These are phyloP conservation scores for Pseudomyrmex flavicornis DNA, from an alignment of 1,140 invertebrate species.

Conservation along the genomic window DNA sequence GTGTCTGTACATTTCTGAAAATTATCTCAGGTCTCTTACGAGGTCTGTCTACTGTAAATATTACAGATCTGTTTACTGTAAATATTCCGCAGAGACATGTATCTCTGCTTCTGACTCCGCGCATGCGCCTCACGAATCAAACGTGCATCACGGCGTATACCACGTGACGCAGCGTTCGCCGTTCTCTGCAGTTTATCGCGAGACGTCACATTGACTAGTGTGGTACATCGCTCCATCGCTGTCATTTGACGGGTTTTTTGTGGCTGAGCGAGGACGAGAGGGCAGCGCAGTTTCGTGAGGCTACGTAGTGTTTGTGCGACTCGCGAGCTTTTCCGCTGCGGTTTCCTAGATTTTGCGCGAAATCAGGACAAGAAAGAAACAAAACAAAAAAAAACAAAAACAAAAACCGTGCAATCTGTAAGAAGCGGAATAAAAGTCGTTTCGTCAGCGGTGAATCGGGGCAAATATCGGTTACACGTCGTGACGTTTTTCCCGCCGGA, in stretches of 20 bases:
- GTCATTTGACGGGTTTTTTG: conserved; percentile 73
- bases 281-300: conserved; percentile 69
- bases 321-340: conserved; percentile 57
- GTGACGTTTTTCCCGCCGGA: conserved; percentile 13
- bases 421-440: no score
- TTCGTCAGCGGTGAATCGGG: background rate
- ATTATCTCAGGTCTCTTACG: no score
- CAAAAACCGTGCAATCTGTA: background rate
- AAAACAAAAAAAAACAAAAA: no score
- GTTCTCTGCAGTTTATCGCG: background rate
- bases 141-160: background rate
- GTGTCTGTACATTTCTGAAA: no score
- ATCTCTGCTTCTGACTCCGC: no score
- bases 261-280: conserved; percentile 66
- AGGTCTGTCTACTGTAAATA: no score
- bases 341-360: conserved; percentile 33
- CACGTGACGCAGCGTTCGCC: conserved; percentile 24
- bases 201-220: conserved; percentile 58
- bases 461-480: conserved; percentile 14
- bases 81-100: no score
- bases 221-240: conserved; percentile 70
- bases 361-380: background rate
- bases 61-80: no score
- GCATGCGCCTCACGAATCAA: no score
- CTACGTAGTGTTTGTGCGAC: conserved; percentile 56